A percentile compares a stretch with the other conserved stretches of the same genome.
These are phyloP conservation scores for Cristatella mucedo DNA, from an alignment of 2,888 invertebrate species.

Conservation along the genomic window DNA sequence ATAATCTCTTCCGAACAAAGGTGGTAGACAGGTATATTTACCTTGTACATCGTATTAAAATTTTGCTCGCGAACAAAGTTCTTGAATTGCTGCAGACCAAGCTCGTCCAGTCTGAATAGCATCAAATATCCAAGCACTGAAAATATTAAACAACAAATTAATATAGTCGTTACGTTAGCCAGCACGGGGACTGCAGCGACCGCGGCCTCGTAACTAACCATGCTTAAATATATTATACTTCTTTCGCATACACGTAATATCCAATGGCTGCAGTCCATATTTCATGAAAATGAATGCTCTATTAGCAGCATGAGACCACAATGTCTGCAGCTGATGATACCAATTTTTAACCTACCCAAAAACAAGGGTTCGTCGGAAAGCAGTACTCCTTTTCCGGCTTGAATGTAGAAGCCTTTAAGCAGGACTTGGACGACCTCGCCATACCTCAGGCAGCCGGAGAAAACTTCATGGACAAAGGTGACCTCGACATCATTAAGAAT, in stretches of 20 bases:
- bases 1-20: not conserved
- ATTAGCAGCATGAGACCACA: not conserved
- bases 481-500: conserved; percentile 24
- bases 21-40: conserved; percentile 13
- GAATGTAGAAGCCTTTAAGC: conserved; percentile 26
- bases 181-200: not conserved
- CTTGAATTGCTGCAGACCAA: conserved; percentile 27
- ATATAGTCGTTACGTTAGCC: not conserved
- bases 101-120: conserved; percentile 32
- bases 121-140: conserved; percentile 31
- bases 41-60: conserved; percentile 30
- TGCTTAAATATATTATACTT: too few species aligned
- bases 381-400: conserved; percentile 28
- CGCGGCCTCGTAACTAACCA: not conserved
- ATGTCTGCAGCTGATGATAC: not conserved
- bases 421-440: conserved; percentile 23
- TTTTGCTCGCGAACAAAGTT: conserved; percentile 29
- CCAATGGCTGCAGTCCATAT: not conserved
- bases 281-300: not conserved
- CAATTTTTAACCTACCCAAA: conserved; percentile 18
- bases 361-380: conserved; percentile 28
- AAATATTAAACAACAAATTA: conserved; percentile 13
- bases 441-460: conserved; percentile 32
- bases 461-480: conserved; percentile 31
- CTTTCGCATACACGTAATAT: too few species aligned